phyloP scores from a whole-genome alignment of 2,797 vertebrate species.

The Hephaestus fuliginosus region DNA sequence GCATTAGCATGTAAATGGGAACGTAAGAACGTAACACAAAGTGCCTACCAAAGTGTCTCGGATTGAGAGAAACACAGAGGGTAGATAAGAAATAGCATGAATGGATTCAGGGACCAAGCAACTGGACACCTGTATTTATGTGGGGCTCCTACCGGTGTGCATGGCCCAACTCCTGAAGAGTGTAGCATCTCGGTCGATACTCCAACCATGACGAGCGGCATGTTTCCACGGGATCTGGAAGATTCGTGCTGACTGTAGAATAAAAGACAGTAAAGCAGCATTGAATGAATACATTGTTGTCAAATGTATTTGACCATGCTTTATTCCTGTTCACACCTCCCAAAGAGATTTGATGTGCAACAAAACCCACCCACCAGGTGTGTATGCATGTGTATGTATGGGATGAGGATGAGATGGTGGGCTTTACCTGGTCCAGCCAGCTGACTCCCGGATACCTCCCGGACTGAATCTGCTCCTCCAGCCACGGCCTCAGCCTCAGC shows the following conservation, averaged over 20 bases:
- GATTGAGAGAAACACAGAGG: neutral
- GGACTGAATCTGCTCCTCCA: slow-evolving; percentile 88
- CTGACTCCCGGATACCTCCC: slow-evolving; percentile 86
- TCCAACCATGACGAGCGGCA: slow-evolving; percentile 88
- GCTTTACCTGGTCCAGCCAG: slow-evolving; percentile 86
- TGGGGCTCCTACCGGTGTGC: slow-evolving; percentile 83
- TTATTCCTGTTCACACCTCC: neutral
- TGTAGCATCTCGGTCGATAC: slow-evolving; percentile 87
- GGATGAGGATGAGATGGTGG: neutral
- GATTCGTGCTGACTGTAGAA: slow-evolving; percentile 77
- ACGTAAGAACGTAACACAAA: neutral
- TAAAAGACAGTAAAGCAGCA: neutral
- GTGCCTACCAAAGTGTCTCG: neutral
- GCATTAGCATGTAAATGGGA: neutral
- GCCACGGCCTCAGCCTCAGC: slow-evolving; percentile 85
- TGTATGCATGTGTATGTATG: neutral
- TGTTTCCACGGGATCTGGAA: slow-evolving; percentile 91
- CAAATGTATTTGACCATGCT: neutral
- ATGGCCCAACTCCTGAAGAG: slow-evolving; percentile 89
- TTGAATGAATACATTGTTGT: neutral
- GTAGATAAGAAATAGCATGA: neutral
- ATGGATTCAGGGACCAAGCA: neutral
- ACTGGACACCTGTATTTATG: slow-evolving; percentile 3
- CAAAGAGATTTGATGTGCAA: neutral
- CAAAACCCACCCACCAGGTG: neutral